Evolutionary conservation across 2,888 invertebrate species (phyloP).

Genomic region (Microplitis manilae): DNA sequence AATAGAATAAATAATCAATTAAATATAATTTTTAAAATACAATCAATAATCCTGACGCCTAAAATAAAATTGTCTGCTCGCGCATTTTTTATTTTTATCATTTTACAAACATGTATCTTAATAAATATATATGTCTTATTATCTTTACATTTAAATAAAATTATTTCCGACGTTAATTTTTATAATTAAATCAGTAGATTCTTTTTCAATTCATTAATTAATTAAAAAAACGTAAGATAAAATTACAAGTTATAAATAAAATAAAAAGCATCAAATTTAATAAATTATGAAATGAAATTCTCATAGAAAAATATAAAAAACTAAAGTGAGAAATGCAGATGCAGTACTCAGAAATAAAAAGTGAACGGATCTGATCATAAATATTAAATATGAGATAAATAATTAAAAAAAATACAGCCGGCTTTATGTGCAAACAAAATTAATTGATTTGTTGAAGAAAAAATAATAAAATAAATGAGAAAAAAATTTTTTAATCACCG

Average conservation of each 20-base stretch:
- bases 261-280: not conserved
- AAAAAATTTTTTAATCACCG: not conserved
- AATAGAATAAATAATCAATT: not conserved
- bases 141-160: not conserved
- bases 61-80: not conserved
- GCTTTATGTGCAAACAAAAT: not conserved
- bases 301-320: not conserved
- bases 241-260: not conserved
- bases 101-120: not conserved
- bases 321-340: not conserved
- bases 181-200: not conserved
- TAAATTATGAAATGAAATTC: not conserved
- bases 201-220: not conserved
- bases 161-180: not conserved
- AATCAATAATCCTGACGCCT: not conserved
- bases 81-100: slow-evolving; percentile 1
- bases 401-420: not conserved
- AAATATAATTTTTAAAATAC: not conserved
- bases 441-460: not conserved
- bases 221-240: not conserved
- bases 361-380: not conserved
- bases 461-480: not conserved
- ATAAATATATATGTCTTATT: not conserved
- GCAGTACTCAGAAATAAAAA: not conserved
- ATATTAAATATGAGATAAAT: not conserved